Percentiles rank a stretch among this genome's conserved stretches.
Evolutionary conservation across 37 sponge, comb jelly and placozoan species (phyloP).

Genomic region (Beroe forskalii): DNA sequence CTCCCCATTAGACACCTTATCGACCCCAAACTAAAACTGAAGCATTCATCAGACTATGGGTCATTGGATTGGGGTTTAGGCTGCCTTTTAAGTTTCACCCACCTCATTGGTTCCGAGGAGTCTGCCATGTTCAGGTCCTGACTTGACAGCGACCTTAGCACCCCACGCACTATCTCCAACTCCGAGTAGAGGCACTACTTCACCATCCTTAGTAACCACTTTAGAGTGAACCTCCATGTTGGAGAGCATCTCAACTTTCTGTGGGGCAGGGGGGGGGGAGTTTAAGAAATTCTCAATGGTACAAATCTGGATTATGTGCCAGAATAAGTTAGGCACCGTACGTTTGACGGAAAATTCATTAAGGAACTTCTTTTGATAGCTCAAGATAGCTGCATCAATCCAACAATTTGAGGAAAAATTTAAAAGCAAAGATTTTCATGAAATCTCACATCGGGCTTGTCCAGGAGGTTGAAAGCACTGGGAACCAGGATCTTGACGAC

Average conservation of each 20-base stretch:
- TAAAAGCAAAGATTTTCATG: too few species aligned
- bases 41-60: too few species aligned
- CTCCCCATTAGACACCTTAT: too few species aligned
- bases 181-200: slow-evolving; percentile 27
- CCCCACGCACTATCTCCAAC: slow-evolving; percentile 20
- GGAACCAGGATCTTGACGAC: neutral
- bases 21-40: too few species aligned
- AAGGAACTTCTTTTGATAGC: too few species aligned
- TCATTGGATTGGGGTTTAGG: too few species aligned
- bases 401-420: too few species aligned
- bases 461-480: neutral
- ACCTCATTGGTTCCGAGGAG: slow-evolving; percentile 58
- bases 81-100: too few species aligned
- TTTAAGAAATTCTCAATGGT: slow-evolving; percentile 49
- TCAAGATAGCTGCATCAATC: too few species aligned
- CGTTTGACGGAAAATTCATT: too few species aligned
- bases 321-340: too few species aligned
- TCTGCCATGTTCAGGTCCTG: slow-evolving; percentile 7
- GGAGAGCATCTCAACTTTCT: slow-evolving; percentile 9
- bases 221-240: neutral
- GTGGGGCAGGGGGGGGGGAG: too few species aligned
- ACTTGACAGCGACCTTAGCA: neutral
- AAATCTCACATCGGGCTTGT: neutral
- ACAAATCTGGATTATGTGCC: slow-evolving; percentile 54
- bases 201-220: neutral